Evolutionary conservation across 2,888 invertebrate genomes (phyloP).

Genomic region (Zaprionus obscuricornis): DNA sequence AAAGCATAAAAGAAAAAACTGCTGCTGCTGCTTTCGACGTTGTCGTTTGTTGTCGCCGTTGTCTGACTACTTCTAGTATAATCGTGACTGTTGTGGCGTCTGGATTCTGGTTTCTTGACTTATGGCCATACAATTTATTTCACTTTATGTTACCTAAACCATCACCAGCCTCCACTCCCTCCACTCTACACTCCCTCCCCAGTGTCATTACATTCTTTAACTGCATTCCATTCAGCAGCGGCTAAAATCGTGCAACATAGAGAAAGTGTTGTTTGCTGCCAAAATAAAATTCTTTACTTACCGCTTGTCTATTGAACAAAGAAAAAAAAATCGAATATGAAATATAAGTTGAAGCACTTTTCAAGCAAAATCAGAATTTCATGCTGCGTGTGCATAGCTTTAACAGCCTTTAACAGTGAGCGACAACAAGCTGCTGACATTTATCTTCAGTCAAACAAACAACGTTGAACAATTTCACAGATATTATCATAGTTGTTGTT

Average conservation of each 20-base stretch:
- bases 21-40: background rate
- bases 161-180: conserved; percentile 28
- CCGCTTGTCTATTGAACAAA: no score
- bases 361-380: no score
- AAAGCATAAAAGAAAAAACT: conserved; percentile 27
- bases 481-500: conserved; percentile 16
- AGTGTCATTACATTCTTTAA: no score
- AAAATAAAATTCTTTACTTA: no score
- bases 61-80: background rate
- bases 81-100: conserved; percentile 5
- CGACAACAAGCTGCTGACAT: background rate
- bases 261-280: no score
- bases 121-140: conserved; percentile 4
- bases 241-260: no score
- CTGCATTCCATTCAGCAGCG: no score
- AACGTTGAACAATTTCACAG: conserved; percentile 6
- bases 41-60: background rate
- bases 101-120: conserved; percentile 22
- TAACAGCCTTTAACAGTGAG: background rate
- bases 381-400: no score
- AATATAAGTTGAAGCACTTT: no score
- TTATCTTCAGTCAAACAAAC: background rate
- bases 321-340: no score
- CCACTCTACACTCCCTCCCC: no score
- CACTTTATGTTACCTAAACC: conserved; percentile 33